These are phyloP conservation scores for Enchytraeus crypticus DNA, from an alignment of 2,888 invertebrate species.

Conservation along the genomic window DNA sequence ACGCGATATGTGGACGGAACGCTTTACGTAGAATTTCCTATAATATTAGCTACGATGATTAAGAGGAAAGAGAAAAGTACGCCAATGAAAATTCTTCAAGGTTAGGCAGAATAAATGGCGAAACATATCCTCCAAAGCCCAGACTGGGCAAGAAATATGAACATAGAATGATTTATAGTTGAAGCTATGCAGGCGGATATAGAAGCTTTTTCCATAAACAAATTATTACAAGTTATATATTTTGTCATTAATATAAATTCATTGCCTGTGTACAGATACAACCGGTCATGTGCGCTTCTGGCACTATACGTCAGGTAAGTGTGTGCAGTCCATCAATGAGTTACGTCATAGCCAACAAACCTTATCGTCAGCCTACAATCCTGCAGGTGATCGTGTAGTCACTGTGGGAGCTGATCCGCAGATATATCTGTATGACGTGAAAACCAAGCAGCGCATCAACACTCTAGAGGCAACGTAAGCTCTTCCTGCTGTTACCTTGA, in stretches of 20 bases:
- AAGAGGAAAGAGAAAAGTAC: no score
- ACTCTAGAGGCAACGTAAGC: constrained; percentile 40
- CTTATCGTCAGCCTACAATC: constrained; percentile 35
- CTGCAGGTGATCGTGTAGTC: constrained; percentile 34
- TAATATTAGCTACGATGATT: no score
- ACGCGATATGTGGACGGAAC: no score
- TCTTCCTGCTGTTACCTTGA: no score
- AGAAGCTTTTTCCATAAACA: background rate
- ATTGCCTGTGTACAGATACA: constrained; percentile 40
- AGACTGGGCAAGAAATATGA: no score
- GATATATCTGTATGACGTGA: constrained; percentile 43
- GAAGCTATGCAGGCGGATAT: background rate
- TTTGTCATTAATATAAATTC: no score
- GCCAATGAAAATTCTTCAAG: no score
- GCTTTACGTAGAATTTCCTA: no score
- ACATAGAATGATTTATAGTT: background rate
- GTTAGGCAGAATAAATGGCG: no score
- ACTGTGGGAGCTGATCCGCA: constrained; percentile 40
- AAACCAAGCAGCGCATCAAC: constrained; percentile 35
- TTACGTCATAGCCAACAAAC: constrained; percentile 29
- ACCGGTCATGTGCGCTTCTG: constrained; percentile 45
- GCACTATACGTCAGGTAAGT: constrained; percentile 43
- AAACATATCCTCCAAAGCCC: no score
- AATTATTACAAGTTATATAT: background rate
- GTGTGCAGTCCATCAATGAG: constrained; percentile 38